Percentiles rank a stretch among this genome's conserved stretches.
phyloP scores from a whole-genome alignment of 2,888 invertebrate species.

The Acleris sparsana region DNA sequence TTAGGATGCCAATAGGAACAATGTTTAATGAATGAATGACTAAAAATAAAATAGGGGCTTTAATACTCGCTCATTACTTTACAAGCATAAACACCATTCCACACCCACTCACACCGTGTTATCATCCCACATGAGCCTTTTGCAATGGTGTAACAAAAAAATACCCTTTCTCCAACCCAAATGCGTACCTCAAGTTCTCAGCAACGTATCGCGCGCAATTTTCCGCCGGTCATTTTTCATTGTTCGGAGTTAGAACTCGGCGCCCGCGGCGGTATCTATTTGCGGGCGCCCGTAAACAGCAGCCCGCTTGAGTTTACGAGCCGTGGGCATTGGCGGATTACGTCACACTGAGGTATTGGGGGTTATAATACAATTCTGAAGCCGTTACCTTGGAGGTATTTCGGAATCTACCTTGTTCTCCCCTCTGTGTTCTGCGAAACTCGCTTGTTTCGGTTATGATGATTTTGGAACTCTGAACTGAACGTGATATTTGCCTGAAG shows the following conservation, averaged over 20 bases:
- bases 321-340: constrained; percentile 27
- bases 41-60: too few relatives aligned
- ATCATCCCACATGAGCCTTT: too few relatives aligned
- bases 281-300: constrained; percentile 34
- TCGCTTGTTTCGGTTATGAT: too few relatives aligned
- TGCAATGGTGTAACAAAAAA: background rate
- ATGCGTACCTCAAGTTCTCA: constrained; percentile 13
- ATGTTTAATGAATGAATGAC: too few relatives aligned
- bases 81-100: too few relatives aligned
- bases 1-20: too few relatives aligned
- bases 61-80: too few relatives aligned
- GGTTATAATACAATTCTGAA: constrained; percentile 29
- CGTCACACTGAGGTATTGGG: background rate
- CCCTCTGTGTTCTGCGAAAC: too few relatives aligned
- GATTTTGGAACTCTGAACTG: too few relatives aligned
- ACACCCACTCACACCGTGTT: too few relatives aligned
- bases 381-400: constrained; percentile 9
- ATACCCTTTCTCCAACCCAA: background rate
- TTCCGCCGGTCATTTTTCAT: constrained; percentile 82
- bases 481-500: too few relatives aligned
- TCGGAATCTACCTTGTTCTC: background rate
- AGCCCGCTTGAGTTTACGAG: constrained; percentile 32
- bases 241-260: constrained; percentile 59
- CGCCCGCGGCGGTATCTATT: constrained; percentile 46
- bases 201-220: constrained; percentile 72